phyloP scores from a whole-genome alignment of 2,888 invertebrate species.

The Miltochrista miniata region DNA sequence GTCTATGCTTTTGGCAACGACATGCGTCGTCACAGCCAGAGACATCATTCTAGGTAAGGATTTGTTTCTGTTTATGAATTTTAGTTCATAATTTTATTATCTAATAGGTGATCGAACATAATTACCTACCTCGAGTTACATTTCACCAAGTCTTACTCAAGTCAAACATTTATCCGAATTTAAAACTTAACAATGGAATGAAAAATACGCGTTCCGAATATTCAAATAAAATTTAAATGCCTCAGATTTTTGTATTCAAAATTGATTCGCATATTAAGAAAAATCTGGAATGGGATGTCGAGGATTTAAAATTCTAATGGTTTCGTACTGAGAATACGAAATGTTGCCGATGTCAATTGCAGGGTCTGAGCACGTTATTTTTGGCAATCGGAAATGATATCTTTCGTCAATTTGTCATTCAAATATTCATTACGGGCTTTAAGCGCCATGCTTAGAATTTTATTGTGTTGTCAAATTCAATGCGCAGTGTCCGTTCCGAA shows the following conservation, averaged over 20 bases:
- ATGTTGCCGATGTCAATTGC: conserved; percentile 39
- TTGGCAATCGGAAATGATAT: conserved; percentile 63
- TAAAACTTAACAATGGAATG: conserved; percentile 40
- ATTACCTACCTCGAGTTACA: too few species aligned
- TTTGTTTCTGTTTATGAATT: conserved; percentile 16
- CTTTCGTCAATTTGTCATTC: conserved; percentile 52
- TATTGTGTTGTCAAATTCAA: conserved; percentile 24
- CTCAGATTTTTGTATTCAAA: conserved; percentile 58
- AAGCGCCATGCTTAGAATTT: conserved; percentile 43
- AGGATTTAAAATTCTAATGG: conserved; percentile 62
- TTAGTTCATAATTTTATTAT: background rate
- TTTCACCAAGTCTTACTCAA: conserved; percentile 10
- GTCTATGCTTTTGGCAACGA: conserved; percentile 52
- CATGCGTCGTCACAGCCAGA: conserved; percentile 62
- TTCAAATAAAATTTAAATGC: conserved; percentile 40
- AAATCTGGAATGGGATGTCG: conserved; percentile 56
- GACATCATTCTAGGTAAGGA: conserved; percentile 74
- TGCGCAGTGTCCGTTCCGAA: conserved; percentile 13
- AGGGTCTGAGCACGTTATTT: conserved; percentile 37
- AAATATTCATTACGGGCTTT: conserved; percentile 47
- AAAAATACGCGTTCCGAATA: conserved; percentile 40
- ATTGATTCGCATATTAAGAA: conserved; percentile 62
- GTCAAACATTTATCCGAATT: conserved; percentile 13
- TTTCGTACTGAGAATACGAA: conserved; percentile 49
- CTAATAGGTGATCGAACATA: too few species aligned